Evolutionary conservation across 2,113 vertebrate species (phyloP).

Genomic region (Saguinus midas): DNA sequence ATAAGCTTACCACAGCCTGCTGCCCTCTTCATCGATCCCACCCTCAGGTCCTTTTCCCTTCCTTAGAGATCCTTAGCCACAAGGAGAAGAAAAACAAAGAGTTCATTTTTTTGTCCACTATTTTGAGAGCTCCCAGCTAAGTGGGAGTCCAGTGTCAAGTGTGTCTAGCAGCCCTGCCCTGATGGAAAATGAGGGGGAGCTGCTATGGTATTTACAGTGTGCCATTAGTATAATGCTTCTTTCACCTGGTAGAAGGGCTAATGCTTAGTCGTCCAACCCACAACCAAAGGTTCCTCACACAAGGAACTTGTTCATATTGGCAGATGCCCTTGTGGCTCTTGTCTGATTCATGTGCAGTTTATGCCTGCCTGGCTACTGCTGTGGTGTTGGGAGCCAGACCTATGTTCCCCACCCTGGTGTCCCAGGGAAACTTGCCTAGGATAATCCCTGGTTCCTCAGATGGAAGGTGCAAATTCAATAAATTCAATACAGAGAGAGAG

Average conservation of each 20-base stretch:
- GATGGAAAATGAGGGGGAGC: background rate
- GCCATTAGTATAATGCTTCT: background rate
- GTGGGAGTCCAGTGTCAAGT: background rate
- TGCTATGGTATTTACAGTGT: background rate
- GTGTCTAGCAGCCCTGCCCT: background rate
- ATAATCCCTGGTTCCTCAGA: background rate
- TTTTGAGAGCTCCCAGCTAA: background rate
- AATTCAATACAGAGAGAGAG: background rate
- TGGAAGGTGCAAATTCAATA: background rate
- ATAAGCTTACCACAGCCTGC: background rate
- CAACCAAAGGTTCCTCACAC: background rate
- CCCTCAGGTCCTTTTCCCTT: background rate
- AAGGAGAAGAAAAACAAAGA: background rate
- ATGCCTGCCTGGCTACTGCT: background rate
- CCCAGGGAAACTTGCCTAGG: background rate
- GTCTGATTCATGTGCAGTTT: background rate
- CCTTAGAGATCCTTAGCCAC: background rate
- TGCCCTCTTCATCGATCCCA: background rate
- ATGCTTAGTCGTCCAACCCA: background rate
- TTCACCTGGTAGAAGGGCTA: background rate
- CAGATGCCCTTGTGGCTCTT: background rate
- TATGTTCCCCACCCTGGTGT: background rate
- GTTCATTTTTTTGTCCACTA: background rate
- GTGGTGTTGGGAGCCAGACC: background rate
- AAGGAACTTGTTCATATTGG: background rate